Evolutionary conservation across 2,797 vertebrate species (phyloP).

Genomic region (Telmatherina bonti): DNA sequence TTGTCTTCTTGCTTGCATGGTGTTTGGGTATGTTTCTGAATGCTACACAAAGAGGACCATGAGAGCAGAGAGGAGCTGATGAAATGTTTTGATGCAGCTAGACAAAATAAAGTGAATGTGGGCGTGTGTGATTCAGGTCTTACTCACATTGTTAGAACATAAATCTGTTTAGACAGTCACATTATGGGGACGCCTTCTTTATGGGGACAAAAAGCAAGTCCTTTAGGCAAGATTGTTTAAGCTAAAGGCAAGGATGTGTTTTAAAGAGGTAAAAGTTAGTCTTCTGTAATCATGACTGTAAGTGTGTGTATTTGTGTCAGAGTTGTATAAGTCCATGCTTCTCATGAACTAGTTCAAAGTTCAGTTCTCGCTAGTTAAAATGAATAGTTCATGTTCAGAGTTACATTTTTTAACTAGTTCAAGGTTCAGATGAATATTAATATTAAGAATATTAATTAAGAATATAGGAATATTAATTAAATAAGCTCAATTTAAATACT

Average conservation of each 20-base stretch:
- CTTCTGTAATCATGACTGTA: background rate
- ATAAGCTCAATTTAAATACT: no score
- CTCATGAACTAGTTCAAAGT: no score
- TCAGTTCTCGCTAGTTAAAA: no score
- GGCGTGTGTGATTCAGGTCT: constrained; percentile 4
- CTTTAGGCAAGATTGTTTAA: background rate
- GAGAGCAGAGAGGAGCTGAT: constrained; percentile 6
- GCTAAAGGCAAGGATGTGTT: background rate
- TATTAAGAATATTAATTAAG: no score
- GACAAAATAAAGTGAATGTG: constrained; percentile 3
- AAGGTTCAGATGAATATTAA: no score
- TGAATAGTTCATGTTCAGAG: no score
- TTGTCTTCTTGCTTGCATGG: constrained; percentile 27
- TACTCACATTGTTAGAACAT: constrained; percentile 1
- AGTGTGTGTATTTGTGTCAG: background rate
- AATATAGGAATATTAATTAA: no score
- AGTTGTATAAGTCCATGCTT: no score
- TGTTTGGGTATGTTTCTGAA: constrained; percentile 26
- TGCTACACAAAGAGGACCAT: constrained; percentile 19
- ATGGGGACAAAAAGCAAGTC: constrained; percentile 4
- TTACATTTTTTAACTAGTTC: no score
- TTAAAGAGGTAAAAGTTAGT: background rate
- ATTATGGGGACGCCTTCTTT: background rate
- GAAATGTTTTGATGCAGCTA: constrained; percentile 27
- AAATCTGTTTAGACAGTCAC: background rate